phyloP scores from a whole-genome alignment of 2,888 invertebrate species.

The Sminthurides aquaticus region DNA sequence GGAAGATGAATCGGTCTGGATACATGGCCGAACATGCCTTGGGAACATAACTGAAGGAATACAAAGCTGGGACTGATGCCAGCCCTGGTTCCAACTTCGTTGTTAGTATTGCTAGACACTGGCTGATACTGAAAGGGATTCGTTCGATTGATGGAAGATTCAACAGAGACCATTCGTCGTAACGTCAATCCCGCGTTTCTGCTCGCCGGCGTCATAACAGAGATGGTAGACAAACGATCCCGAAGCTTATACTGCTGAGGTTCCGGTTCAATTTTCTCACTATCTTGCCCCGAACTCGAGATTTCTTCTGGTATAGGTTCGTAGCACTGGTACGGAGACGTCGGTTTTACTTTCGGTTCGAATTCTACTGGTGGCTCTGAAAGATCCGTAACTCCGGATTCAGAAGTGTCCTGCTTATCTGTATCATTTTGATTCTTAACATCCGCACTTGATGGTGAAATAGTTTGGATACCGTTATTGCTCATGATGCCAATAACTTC shows the following conservation, averaged over 20 bases:
- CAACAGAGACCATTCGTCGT: conserved; percentile 33
- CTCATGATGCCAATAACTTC: not conserved
- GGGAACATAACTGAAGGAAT: conserved; percentile 40
- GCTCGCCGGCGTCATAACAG: conserved; percentile 70
- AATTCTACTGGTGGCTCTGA: not conserved
- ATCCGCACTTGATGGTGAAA: not conserved
- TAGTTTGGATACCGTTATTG: not conserved
- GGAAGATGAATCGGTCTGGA: conserved; percentile 35
- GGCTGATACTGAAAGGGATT: conserved; percentile 1
- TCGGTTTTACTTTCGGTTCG: conserved; percentile 6
- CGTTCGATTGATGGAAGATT: conserved; percentile 2
- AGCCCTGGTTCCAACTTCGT: conserved; percentile 26
- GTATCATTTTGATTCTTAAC: conserved; percentile 8
- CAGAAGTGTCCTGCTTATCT: conserved; percentile 5
- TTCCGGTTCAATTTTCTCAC: not conserved
- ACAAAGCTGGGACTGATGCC: conserved; percentile 41
- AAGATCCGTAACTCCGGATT: not conserved
- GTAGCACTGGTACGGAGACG: conserved; percentile 58
- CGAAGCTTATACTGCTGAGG: conserved; percentile 46
- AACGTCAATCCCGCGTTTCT: conserved; percentile 48
- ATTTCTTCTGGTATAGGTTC: conserved; percentile 82
- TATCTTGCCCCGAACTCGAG: not conserved
- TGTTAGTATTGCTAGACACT: not conserved
- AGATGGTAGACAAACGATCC: conserved; percentile 72
- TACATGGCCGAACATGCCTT: conserved; percentile 33